A percentile compares a stretch with the other conserved stretches of the same genome.
Conservation (phyloP, 2,888 invertebrate species). For the Pachymerium ferrugineum region DNA sequence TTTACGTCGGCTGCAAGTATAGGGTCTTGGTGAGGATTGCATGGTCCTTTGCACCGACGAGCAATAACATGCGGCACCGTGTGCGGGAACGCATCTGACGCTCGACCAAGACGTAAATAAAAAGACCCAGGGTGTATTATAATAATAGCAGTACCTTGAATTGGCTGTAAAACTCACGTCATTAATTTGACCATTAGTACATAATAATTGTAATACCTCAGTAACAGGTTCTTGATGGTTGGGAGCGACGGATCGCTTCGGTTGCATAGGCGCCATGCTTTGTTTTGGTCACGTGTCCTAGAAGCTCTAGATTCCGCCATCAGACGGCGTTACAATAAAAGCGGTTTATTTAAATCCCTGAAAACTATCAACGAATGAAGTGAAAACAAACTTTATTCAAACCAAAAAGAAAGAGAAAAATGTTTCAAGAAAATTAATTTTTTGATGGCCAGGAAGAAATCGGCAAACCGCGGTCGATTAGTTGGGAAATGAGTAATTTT, state of each 20-base stretch:
- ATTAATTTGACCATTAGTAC: not conserved
- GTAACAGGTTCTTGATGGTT: not conserved
- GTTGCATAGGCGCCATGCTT: conserved; percentile 16
- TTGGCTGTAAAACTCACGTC: conserved; percentile 34
- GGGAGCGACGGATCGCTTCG: not conserved
- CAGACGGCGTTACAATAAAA: too few species aligned
- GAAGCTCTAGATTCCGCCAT: too few species aligned
- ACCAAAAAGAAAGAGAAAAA: too few species aligned
- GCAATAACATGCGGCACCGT: conserved; percentile 81
- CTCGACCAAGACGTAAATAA: conserved; percentile 80
- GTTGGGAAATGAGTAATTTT: not conserved
- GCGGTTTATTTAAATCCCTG: too few species aligned
- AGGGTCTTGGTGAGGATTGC: conserved; percentile 40
- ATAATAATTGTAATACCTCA: not conserved
- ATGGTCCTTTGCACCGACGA: conserved; percentile 51
- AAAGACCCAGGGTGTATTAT: conserved; percentile 94
- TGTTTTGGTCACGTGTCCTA: too few species aligned
- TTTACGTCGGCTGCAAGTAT: conserved; percentile 32
- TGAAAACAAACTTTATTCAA: too few species aligned
- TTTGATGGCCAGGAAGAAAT: too few species aligned
- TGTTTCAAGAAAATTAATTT: too few species aligned
- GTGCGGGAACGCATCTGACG: conserved; percentile 80
- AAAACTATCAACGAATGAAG: too few species aligned
- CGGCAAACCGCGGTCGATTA: not conserved
- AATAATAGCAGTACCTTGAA: conserved; percentile 57